Evolutionary conservation across 2,797 vertebrate genomes (phyloP), one percentile per base, ranked within the genome.

Genomic region (Tachyglossus aculeatus): DNA sequence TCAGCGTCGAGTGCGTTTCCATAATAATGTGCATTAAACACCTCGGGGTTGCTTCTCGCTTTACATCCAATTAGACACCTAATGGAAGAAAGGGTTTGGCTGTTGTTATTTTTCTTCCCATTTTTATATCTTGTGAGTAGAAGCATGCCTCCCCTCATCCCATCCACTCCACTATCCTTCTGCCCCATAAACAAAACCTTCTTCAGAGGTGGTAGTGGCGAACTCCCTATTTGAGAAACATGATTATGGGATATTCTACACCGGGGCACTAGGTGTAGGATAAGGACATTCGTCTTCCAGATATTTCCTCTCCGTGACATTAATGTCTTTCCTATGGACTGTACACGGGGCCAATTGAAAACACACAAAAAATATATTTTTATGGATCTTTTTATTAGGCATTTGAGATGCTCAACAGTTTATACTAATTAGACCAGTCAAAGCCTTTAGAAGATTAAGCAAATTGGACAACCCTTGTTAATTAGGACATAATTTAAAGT

Each of bases 401-500:
- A 80, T 88, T 90, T 85, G 86, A 91, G 88, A 78, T 84, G 82
- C 80, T 91, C 82, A 79, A 74, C 87, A 91, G 84, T 89, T 92
- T 89, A 87, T 90, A 91, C 89, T 93, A 94, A 93, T 94, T 91
- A 94, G 83, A 88, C 84, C 78, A 90, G 89, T 86, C 81, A 88
- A 91, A 91, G 89, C 82, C 92, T 92, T 90, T 90, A 88, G 90
- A 89, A 94, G 89, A 94, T 94, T 90, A 94, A 95, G 91, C 93
- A 93, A 93, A 95, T 94, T 89, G 94, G 92, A 95, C 93, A 93
- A 92, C 86, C 76, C 92, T 93, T 93, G 95, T 96, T 98, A 96
- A 98, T 97, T 96, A 97, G 90, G 89, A 90, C 88, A 91, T 95
- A 93, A 96, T 96, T 94, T 94, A 94, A 95, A 91, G 91, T 95